Evolutionary conservation across 53 echinoderm and acorn worm genomes (phyloP), one percentile per base, ranked within the genome.

Genomic region (Antedon mediterranea): DNA sequence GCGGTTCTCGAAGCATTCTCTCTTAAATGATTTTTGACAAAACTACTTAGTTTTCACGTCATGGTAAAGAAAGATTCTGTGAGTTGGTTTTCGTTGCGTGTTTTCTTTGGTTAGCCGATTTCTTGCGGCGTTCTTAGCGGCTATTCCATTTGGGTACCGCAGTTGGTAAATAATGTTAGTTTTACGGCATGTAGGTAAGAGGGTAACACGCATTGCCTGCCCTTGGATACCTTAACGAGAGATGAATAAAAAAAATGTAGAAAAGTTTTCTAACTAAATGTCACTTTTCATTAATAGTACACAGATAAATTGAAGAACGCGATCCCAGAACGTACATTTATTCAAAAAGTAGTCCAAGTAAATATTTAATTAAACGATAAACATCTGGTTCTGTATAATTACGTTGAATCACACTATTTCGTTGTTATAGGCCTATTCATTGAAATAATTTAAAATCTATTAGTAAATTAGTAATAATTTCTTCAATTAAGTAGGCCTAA

Each of bases 81-180:
- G 41, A 41, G 41, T 41, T 13, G 57, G 57, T 2, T 57, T 57
- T 18, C 7, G 57, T 57, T 57, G 57, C 57, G 23, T 57, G 57
- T 57, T 57, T 57, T 57, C 57, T 57, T 57, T 57, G 57, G 57
- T 57, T 57, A 57, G 57, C 57, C 57, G 57, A 57, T 57, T 57
- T 57, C 57, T 57, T 57, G 57, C 57, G 57, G 57, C 57, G 20
- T 57, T 57, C 57, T 57, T 57, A 57, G 57, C 15, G 57, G 57
- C 57, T 57, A 57, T 57, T 57, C 57, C 57, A 57, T 57, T 57
- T 57, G 57, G 57, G 57, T 57, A 23, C 57, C 57, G 57, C 57
- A 2, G 15, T 57, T 57, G 7, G 57, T 57, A 57, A 57, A 57
- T 57, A 57, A 57, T 57, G 57, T 57, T 57, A 18, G 57, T 57